Percentiles rank a stretch among this genome's conserved stretches.
Conservation (phyloP, 1,140 invertebrate genomes). For the Eurosta solidaginis region DNA sequence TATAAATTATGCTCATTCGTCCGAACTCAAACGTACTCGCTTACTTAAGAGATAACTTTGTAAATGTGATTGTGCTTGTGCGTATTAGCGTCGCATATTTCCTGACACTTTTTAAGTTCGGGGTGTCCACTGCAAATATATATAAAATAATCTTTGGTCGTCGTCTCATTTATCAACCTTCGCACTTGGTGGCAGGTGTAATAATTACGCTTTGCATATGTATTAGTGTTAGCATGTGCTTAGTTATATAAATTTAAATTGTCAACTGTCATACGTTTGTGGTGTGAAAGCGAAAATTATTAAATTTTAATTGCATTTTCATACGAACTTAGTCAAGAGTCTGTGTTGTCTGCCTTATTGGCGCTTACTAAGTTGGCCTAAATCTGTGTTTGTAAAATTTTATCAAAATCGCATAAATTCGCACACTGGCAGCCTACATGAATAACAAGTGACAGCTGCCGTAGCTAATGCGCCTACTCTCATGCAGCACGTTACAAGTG, state of each 20-base stretch:
- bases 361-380: constrained; percentile 22
- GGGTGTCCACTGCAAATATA: not conserved
- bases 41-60: no score
- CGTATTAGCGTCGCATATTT: not conserved
- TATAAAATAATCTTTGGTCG: no score
- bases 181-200: constrained; percentile 2
- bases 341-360: not conserved
- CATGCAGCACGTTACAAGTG: not conserved
- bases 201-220: not conserved
- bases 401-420: constrained; percentile 28
- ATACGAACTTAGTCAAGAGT: not conserved
- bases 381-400: constrained; percentile 16
- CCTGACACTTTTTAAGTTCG: not conserved
- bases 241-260: not conserved
- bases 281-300: constrained; percentile 25
- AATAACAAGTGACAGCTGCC: constrained; percentile 13
- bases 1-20: no score
- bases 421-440: constrained; percentile 29
- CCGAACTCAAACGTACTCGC: no score
- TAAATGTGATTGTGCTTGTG: no score
- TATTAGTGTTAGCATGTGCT: not conserved
- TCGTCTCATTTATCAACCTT: not conserved
- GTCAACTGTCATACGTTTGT: not conserved
- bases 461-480: constrained; percentile 15
- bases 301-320: constrained; percentile 10